A percentile compares a stretch with the other conserved stretches of the same genome.
phyloP scores from a whole-genome alignment of 2,113 vertebrate species.

The Oceanites oceanicus region DNA sequence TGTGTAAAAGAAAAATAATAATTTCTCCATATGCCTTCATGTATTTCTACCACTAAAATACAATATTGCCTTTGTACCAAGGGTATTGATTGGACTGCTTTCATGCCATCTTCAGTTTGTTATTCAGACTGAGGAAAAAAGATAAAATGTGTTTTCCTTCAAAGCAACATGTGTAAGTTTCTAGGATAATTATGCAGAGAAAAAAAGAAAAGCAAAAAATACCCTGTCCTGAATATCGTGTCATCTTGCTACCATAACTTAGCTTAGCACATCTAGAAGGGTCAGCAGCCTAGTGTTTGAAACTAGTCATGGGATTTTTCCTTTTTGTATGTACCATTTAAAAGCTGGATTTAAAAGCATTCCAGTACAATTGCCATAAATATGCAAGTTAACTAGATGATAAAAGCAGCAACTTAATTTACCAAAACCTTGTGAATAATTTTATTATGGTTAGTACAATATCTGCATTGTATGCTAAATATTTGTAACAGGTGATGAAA shows the following conservation, averaged over 20 bases:
- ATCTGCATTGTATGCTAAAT: background rate
- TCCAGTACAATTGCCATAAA: conserved; percentile 38
- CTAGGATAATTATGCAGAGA: background rate
- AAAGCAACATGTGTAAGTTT: background rate
- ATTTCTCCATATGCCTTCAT: background rate
- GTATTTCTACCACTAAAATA: background rate
- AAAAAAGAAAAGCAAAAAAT: background rate
- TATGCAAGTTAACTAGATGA: background rate
- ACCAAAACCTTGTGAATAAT: background rate
- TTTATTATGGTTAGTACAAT: background rate
- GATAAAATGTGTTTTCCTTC: background rate
- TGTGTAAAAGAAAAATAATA: conserved; percentile 47
- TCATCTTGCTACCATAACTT: background rate
- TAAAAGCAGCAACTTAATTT: background rate
- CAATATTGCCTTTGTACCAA: background rate
- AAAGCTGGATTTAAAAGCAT: conserved; percentile 49
- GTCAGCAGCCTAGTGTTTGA: background rate
- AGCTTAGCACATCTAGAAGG: background rate
- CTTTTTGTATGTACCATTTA: conserved; percentile 18
- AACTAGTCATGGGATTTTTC: background rate
- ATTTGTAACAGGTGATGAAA: background rate
- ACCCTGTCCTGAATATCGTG: background rate
- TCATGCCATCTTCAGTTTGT: conserved; percentile 20
- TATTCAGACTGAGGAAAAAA: background rate
- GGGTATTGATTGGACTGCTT: conserved; percentile 17